Evolutionary conservation across 2,113 vertebrate species (phyloP).

Genomic region (Oryctolagus cuniculus): mOryCun1.1 NC_091447.1:16479501-16480000

Average conservation of each 20-base stretch:
- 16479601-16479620: not conserved
- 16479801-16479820: not conserved
- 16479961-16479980: not conserved
- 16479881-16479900: not conserved
- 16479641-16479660: not conserved
- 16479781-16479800: not conserved
- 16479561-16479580: no score
- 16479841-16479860: not conserved
- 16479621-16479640: not conserved
- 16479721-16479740: not conserved
- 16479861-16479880: not conserved
- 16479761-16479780: slow-evolving; percentile 20
- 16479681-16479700: not conserved
- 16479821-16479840: slow-evolving; percentile 28
- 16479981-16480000: not conserved
- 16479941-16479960: not conserved
- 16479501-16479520: not conserved
- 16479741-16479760: not conserved
- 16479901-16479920: not conserved
- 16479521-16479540: slow-evolving; percentile 33
- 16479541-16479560: not conserved
- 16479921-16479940: not conserved
- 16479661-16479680: not conserved
- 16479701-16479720: not conserved
- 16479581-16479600: not conserved